Percentiles rank a stretch among this genome's conserved stretches.
phyloP scores from a whole-genome alignment of 2,888 invertebrate genomes.

The Caenorhabditis wallacei region DNA sequence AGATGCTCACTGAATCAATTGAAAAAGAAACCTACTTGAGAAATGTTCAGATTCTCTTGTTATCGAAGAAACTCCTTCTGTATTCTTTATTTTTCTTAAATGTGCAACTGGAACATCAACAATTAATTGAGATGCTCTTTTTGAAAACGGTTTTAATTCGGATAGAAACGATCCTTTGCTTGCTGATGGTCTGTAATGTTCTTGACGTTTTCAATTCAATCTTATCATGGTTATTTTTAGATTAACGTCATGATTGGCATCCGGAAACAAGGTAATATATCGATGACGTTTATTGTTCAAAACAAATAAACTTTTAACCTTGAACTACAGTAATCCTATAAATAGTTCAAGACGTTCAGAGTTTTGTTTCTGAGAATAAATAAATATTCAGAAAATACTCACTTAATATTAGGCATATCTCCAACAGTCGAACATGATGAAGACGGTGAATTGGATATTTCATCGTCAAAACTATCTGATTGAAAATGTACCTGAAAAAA shows the following conservation, averaged over 20 bases:
- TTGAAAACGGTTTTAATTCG: constrained; percentile 66
- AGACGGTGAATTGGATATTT: constrained; percentile 56
- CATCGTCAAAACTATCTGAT: constrained; percentile 58
- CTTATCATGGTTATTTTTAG: no score
- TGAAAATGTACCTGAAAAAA: constrained; percentile 53
- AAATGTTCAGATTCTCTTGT: constrained; percentile 80
- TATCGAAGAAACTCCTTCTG: constrained; percentile 77
- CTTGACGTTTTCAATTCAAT: background rate
- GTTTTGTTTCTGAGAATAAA: background rate
- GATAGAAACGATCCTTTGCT: constrained; percentile 65
- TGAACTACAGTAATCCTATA: no score
- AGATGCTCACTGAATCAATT: background rate
- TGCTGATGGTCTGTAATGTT: constrained; percentile 56
- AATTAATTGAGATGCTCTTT: constrained; percentile 76
- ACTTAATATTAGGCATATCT: constrained; percentile 53
- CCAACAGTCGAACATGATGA: constrained; percentile 55
- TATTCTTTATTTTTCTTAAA: constrained; percentile 76
- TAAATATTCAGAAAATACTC: background rate
- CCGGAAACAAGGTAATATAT: no score
- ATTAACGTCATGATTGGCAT: no score
- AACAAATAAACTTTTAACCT: no score
- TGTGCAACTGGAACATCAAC: constrained; percentile 78
- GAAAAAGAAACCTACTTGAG: constrained; percentile 69
- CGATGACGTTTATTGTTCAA: no score
- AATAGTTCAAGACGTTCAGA: no score